A percentile compares a stretch with the other conserved stretches of the same genome.
These are phyloP conservation scores for Tragopan temminckii DNA, from an alignment of 2,797 vertebrate species.

Conservation along the genomic window DNA sequence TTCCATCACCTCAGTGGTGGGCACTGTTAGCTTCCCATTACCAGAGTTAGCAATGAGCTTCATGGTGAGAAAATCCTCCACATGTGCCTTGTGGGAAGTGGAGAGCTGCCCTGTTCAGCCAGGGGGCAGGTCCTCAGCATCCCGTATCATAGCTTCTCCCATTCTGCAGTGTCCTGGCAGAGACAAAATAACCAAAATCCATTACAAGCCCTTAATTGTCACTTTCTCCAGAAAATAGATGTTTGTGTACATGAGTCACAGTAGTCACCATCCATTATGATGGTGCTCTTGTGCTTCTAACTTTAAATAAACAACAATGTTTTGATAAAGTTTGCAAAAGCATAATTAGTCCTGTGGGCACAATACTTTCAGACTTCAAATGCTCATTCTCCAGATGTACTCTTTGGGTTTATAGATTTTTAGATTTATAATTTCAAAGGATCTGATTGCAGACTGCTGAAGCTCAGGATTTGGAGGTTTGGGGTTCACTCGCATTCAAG, in stretches of 20 bases:
- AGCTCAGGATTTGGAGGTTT: background rate
- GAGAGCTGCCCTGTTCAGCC: rapidly evolving
- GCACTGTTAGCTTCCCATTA: rapidly evolving
- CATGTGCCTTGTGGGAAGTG: rapidly evolving
- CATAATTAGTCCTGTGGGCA: slow-evolving; percentile 81
- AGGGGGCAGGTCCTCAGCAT: background rate
- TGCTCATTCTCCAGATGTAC: slow-evolving; percentile 76
- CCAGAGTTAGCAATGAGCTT: rapidly evolving
- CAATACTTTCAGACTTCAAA: slow-evolving; percentile 75
- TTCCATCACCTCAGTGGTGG: rapidly evolving
- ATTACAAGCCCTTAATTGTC: slow-evolving; percentile 66
- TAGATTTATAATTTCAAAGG: slow-evolving; percentile 48
- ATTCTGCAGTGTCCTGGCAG: slow-evolving; percentile 24
- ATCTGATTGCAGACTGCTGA: background rate
- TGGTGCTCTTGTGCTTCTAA: slow-evolving; percentile 35
- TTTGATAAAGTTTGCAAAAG: slow-evolving; percentile 78
- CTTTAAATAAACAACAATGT: slow-evolving; percentile 76
- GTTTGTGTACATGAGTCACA: slow-evolving; percentile 58
- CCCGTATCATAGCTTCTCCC: background rate
- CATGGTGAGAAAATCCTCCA: rapidly evolving
- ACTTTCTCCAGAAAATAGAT: slow-evolving; percentile 68
- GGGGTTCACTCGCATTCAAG: background rate
- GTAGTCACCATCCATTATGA: slow-evolving; percentile 56
- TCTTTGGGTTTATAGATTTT: slow-evolving; percentile 32
- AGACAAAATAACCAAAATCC: slow-evolving; percentile 60